A percentile compares a stretch with the other conserved stretches of the same genome.
phyloP scores from a whole-genome alignment of 2,888 invertebrate genomes.

The Scaeva pyrastri region DNA sequence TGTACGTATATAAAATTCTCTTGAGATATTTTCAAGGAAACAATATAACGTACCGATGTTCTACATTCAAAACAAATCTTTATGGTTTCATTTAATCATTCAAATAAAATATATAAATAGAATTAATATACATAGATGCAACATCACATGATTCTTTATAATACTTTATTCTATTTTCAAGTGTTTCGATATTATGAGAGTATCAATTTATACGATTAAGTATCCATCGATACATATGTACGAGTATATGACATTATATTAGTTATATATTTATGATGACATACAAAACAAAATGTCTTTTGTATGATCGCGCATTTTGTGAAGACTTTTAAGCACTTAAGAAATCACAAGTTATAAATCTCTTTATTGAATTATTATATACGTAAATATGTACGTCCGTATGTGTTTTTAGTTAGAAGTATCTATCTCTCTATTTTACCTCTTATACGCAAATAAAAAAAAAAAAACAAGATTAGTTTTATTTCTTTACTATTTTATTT shows the following conservation, averaged over 20 bases:
- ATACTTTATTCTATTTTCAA: slow-evolving; percentile 19
- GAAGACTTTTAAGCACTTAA: slow-evolving; percentile 60
- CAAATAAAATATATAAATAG: neutral
- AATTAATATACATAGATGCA: slow-evolving; percentile 13
- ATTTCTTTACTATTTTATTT: slow-evolving; percentile 72
- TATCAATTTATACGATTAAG: slow-evolving; percentile 30
- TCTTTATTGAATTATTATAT: neutral
- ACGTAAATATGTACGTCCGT: neutral
- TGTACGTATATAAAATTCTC: slow-evolving; percentile 12
- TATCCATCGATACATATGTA: slow-evolving; percentile 4
- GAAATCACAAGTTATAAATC: slow-evolving; percentile 58
- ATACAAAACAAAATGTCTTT: neutral
- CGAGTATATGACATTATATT: too few relatives aligned
- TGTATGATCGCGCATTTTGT: slow-evolving; percentile 11
- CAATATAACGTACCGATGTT: neutral
- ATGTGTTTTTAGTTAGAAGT: neutral
- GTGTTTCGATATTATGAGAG: slow-evolving; percentile 15
- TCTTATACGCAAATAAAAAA: neutral
- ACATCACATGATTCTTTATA: slow-evolving; percentile 18
- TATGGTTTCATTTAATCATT: slow-evolving; percentile 39
- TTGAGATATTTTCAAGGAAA: slow-evolving; percentile 37
- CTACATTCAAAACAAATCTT: slow-evolving; percentile 29
- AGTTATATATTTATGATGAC: neutral
- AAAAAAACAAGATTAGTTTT: slow-evolving; percentile 67
- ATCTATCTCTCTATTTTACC: slow-evolving; percentile 9